Evolutionary conservation across 2,113 vertebrate species (phyloP), one percentile per base, ranked within the genome.

Genomic region (Oryzias javanicus): DNA sequence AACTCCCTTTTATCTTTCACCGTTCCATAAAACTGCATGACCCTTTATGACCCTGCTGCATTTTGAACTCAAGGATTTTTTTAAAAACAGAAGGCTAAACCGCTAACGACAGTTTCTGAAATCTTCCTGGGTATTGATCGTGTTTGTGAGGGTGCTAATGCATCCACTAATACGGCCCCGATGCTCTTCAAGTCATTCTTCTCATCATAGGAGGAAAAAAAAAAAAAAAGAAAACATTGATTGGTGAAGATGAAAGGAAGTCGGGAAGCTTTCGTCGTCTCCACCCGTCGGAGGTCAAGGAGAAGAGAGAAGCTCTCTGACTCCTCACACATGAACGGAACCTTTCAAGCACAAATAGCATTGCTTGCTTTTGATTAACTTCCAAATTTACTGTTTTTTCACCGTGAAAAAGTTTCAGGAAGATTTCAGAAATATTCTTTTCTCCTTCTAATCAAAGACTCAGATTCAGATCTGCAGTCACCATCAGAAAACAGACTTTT

Each of bases 41-140:
- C n/a, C n/a, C n/a, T n/a, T n/a, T n/a, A n/a, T n/a, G n/a, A n/a
- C n/a, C n/a, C 29, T 29, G 29, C 10, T 12, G 8, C 8, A 35
- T 10, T 10, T 3, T 35, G 35, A 35, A 35, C 35, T 35, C 35
- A 13, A 35, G 8, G 35, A 35, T 12, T 35, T 35, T 24, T 42
- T 53, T 49, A 22, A 53, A 42, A 14, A 64, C 40, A 18, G 45
- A 14, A 48, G 50, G 18, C 42, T 14, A 35, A 60, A 35, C 15
- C 22, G 49, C 24, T 48, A 64, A 67, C 67, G 53, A 73, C 13
- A 44, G 75, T 76, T 76, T 72, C 64, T 55, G 62, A 72, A 40
- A 42, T 54, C 70, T 85, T 56, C 70, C 50, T 47, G 64, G 24
- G 55, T 82, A 89, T 82, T 74, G 87, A 89, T 88, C 58, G 56